Evolutionary conservation across 2,888 invertebrate species (phyloP).

Genomic region (Dorcus hopei): DNA sequence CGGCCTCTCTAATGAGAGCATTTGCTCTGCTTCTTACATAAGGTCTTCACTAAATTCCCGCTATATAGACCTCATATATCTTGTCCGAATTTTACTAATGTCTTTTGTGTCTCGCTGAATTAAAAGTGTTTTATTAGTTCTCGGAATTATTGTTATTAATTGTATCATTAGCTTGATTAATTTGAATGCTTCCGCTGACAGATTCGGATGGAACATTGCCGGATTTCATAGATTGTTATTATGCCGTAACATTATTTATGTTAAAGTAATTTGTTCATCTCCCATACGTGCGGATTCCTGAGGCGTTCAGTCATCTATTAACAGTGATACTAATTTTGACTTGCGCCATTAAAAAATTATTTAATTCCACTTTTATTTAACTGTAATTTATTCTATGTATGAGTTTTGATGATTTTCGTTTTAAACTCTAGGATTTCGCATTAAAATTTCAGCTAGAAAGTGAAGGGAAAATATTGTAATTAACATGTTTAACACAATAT

Average conservation of each 20-base stretch:
- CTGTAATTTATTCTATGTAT: no score
- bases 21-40: slow-evolving; percentile 21
- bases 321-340: no score
- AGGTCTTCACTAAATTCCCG: slow-evolving; percentile 1
- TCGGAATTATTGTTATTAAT: slow-evolving; percentile 15
- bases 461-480: no score
- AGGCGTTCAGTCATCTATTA: not conserved
- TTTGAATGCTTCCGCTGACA: slow-evolving; percentile 11
- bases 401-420: no score
- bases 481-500: no score
- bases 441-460: no score
- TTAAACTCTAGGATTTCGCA: no score
- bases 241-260: slow-evolving; percentile 8
- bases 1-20: slow-evolving; percentile 25
- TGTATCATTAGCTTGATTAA: slow-evolving; percentile 18
- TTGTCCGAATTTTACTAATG: slow-evolving; percentile 10
- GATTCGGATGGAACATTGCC: not conserved
- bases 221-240: not conserved
- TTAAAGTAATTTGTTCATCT: slow-evolving; percentile 8
- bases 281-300: slow-evolving; percentile 8
- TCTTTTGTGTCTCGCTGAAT: slow-evolving; percentile 6
- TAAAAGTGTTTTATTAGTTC: slow-evolving; percentile 13
- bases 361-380: no score
- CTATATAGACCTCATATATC: slow-evolving; percentile 9
- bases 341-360: no score